A percentile compares a stretch with the other conserved stretches of the same genome.
phyloP scores from a whole-genome alignment of 2,113 vertebrate genomes.

The Ochotona princeps region DNA sequence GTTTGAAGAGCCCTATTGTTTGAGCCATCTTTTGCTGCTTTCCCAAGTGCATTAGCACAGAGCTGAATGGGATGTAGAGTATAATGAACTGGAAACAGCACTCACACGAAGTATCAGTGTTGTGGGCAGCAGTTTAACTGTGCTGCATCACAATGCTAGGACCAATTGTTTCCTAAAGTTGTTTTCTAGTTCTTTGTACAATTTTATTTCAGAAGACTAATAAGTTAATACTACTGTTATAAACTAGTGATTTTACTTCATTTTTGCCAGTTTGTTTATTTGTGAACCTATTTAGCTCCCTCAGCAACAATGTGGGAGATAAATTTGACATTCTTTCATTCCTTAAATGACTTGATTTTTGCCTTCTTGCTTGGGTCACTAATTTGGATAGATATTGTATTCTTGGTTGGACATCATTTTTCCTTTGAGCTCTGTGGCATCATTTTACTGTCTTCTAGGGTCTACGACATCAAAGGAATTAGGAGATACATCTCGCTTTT shows the following conservation, averaged over 20 bases:
- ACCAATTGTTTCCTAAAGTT: neutral
- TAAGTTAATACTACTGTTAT: neutral
- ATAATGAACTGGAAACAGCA: too few relatives aligned
- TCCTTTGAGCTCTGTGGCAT: neutral
- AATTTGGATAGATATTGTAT: neutral
- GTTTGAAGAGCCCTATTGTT: too few relatives aligned
- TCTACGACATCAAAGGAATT: neutral
- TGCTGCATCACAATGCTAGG: too few relatives aligned
- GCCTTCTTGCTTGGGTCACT: neutral
- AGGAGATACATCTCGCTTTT: neutral
- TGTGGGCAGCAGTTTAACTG: too few relatives aligned
- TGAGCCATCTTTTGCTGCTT: too few relatives aligned
- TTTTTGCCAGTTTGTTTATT: neutral
- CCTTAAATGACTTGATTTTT: conserved; percentile 12
- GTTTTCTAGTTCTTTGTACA: neutral
- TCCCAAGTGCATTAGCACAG: too few relatives aligned
- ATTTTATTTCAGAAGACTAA: neutral
- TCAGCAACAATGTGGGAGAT: neutral
- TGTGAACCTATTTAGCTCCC: neutral
- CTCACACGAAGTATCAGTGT: too few relatives aligned
- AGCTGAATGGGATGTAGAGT: too few relatives aligned
- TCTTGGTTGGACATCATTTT: neutral
- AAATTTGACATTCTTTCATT: neutral
- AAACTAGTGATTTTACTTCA: neutral
- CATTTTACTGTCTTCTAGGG: neutral